These are phyloP conservation scores for Drosophila lutescens DNA, from an alignment of 2,888 invertebrate genomes.

Conservation along the genomic window DNA sequence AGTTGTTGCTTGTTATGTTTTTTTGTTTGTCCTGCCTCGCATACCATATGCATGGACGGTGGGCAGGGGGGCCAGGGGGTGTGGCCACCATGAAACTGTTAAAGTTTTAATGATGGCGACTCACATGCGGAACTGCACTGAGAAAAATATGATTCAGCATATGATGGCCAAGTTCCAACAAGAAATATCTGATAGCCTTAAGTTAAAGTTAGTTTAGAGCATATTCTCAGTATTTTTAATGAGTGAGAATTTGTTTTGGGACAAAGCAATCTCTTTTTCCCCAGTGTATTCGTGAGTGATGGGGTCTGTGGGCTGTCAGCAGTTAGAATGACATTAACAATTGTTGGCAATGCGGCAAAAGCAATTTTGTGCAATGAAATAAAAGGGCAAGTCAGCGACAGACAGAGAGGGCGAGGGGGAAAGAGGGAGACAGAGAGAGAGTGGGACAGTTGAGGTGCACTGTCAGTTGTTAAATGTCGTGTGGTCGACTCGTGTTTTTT, in stretches of 20 bases:
- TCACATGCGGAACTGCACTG: constrained; percentile 11
- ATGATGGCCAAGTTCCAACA: too few relatives aligned
- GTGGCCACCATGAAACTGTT: constrained; percentile 62
- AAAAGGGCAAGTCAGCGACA: constrained; percentile 43
- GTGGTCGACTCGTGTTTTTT: constrained; percentile 58
- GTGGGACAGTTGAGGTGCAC: constrained; percentile 24
- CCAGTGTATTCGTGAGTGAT: constrained; percentile 9
- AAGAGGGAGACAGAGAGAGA: background rate
- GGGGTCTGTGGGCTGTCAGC: constrained; percentile 39
- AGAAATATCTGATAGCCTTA: background rate
- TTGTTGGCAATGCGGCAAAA: constrained; percentile 74
- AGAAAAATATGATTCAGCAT: background rate
- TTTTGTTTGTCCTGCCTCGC: constrained; percentile 41
- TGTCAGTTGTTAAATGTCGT: constrained; percentile 64
- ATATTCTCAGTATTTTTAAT: too few relatives aligned
- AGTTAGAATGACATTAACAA: constrained; percentile 74
- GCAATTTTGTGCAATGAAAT: constrained; percentile 73
- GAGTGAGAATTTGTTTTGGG: too few relatives aligned
- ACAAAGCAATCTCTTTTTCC: too few relatives aligned
- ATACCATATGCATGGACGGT: constrained; percentile 12
- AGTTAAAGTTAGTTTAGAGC: too few relatives aligned
- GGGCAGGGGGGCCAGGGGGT: background rate
- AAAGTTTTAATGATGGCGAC: constrained; percentile 73
- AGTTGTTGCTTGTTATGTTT: constrained; percentile 52
- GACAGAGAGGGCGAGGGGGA: constrained; percentile 2